phyloP scores from a whole-genome alignment of 1,140 invertebrate species.

The Drosophila sucinea region DNA sequence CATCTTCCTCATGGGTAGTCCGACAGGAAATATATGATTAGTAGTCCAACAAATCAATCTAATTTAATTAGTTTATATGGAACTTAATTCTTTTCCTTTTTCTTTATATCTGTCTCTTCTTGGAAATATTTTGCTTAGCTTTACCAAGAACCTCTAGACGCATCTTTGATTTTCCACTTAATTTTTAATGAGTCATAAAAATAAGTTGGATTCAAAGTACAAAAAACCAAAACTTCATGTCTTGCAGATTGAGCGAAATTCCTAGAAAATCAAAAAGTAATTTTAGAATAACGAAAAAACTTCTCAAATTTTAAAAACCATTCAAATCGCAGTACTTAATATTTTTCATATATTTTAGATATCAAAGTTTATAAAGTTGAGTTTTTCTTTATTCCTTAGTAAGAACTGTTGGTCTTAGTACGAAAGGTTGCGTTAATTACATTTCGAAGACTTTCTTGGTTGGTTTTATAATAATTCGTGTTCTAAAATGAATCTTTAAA shows the following conservation, averaged over 20 bases:
- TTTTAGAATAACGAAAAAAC: not conserved
- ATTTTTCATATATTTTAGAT: too few species aligned
- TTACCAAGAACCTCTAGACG: not conserved
- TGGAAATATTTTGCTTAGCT: not conserved
- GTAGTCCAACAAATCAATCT: not conserved
- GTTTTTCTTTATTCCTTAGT: too few species aligned
- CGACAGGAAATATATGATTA: not conserved
- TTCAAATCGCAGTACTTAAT: too few species aligned
- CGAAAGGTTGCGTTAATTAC: too few species aligned
- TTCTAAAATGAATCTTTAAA: too few species aligned
- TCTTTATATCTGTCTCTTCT: slow-evolving; percentile 1
- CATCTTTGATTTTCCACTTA: not conserved
- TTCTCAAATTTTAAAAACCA: not conserved
- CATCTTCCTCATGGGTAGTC: not conserved
- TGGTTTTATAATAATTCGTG: too few species aligned
- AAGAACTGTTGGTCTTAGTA: too few species aligned
- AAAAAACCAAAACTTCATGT: not conserved
- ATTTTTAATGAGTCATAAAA: not conserved
- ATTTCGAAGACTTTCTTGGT: too few species aligned
- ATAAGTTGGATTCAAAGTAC: not conserved
- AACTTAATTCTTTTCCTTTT: slow-evolving; percentile 12
- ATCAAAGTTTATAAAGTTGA: too few species aligned
- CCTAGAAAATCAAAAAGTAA: not conserved
- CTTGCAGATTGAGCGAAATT: not conserved
- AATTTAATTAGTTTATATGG: not conserved